Conservation (phyloP, 2,797 vertebrate species). For the Petrocephalus sullivani region DNA sequence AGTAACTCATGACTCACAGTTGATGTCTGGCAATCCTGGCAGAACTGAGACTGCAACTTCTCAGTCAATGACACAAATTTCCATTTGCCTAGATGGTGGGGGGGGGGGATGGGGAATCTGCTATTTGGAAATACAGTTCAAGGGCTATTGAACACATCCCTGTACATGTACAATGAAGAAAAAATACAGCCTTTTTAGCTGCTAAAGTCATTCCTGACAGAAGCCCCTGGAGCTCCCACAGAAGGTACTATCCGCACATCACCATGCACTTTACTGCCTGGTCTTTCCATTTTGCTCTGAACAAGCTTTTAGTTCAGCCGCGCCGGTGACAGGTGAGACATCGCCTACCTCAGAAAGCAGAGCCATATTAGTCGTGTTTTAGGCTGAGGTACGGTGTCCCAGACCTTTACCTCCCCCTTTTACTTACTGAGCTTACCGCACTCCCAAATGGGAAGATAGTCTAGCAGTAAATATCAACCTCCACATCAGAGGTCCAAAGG, state of each 20-base stretch:
- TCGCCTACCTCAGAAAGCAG: not conserved
- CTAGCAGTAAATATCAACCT: not conserved
- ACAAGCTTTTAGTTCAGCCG: not conserved
- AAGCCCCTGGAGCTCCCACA: not conserved
- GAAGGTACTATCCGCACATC: not conserved
- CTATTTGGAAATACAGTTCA: not conserved
- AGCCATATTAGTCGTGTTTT: not conserved
- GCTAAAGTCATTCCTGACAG: not conserved
- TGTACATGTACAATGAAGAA: not conserved
- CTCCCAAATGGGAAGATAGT: not conserved
- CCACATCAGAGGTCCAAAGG: not conserved
- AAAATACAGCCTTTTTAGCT: not conserved
- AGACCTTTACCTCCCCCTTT: not conserved
- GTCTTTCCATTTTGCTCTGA: not conserved
- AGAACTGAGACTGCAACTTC: not conserved
- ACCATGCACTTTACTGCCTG: not conserved
- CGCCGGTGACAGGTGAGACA: not conserved
- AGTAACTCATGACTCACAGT: not conserved
- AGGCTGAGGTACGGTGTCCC: not conserved
- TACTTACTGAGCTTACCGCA: not conserved
- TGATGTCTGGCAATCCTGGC: not conserved
- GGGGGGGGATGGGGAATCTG: not conserved
- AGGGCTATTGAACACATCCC: not conserved
- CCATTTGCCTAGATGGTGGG: not conserved
- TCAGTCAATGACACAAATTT: constrained; percentile 4